Evolutionary conservation across 2,113 vertebrate genomes (phyloP).

Genomic region (Bos javanicus): DNA sequence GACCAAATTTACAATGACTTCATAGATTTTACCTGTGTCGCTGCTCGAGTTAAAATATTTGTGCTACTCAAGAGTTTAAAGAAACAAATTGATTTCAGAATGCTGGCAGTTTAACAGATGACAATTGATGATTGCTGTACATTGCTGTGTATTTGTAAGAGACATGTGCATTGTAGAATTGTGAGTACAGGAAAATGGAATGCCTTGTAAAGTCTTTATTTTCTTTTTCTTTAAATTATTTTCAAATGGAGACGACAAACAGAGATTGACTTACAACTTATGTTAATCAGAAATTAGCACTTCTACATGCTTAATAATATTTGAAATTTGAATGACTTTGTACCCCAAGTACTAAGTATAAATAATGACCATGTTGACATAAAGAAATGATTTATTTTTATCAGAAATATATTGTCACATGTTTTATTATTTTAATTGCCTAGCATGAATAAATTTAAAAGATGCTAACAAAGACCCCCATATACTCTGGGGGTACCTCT

Average conservation of each 20-base stretch:
- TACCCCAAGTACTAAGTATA: not conserved
- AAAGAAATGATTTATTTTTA: not conserved
- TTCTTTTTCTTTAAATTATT: not conserved
- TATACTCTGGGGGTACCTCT: not conserved
- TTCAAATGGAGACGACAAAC: not conserved
- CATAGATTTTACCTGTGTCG: not conserved
- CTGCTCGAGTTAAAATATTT: not conserved
- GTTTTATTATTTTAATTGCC: not conserved
- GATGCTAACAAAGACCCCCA: not conserved
- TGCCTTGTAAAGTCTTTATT: not conserved
- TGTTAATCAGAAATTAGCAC: not conserved
- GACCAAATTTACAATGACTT: not conserved
- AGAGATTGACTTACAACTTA: not conserved
- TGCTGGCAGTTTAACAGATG: not conserved
- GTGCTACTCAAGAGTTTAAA: not conserved
- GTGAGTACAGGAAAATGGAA: not conserved
- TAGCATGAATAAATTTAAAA: not conserved
- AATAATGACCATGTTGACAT: not conserved
- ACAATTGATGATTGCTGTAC: not conserved
- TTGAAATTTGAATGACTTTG: not conserved
- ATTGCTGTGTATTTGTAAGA: not conserved
- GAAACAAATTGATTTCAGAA: not conserved
- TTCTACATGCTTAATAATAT: not conserved
- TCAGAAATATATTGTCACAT: not conserved
- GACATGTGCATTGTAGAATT: not conserved